A percentile compares a stretch with the other conserved stretches of the same genome.
phyloP scores from a whole-genome alignment of 2,797 vertebrate genomes.

The Dallia pectoralis region DNA sequence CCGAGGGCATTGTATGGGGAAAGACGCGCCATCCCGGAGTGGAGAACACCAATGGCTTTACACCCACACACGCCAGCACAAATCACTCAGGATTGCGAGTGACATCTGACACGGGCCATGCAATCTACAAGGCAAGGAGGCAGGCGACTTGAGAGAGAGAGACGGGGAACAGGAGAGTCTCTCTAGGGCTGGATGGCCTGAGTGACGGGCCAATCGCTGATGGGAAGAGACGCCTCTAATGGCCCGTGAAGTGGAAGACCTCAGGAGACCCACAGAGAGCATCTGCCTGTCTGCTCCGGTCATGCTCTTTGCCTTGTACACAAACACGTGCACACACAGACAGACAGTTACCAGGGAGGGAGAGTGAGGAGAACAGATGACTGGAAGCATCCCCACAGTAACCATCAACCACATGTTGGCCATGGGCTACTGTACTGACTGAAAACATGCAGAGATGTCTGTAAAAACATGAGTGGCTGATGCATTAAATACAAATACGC shows the following conservation, averaged over 20 bases:
- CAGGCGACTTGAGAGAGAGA: conserved; percentile 28
- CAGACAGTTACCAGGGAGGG: conserved; percentile 24
- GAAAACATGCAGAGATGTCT: conserved; percentile 1
- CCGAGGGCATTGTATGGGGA: conserved; percentile 47
- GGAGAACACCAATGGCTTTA: conserved; percentile 61
- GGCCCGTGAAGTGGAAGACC: conserved; percentile 81
- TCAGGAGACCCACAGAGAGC: conserved; percentile 61
- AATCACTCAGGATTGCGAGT: conserved; percentile 71
- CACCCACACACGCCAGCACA: conserved; percentile 62
- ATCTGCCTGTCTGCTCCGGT: conserved; percentile 61
- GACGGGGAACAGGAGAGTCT: not conserved
- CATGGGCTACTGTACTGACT: conserved; percentile 22
- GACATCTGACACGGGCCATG: conserved; percentile 64
- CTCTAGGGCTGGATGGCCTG: conserved; percentile 26
- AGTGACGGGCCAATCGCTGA: conserved; percentile 73
- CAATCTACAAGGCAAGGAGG: not conserved
- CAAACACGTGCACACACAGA: conserved; percentile 15
- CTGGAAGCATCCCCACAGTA: conserved; percentile 37
- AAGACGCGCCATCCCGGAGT: conserved; percentile 37
- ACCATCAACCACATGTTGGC: conserved; percentile 49
- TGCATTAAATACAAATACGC: not conserved
- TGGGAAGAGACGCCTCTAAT: conserved; percentile 80
- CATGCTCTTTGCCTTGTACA: conserved; percentile 27
- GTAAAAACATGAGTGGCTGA: not conserved
- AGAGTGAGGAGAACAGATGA: conserved; percentile 10